Conservation (phyloP, 2,113 vertebrate genomes). For the Eulemur macaco region DNA sequence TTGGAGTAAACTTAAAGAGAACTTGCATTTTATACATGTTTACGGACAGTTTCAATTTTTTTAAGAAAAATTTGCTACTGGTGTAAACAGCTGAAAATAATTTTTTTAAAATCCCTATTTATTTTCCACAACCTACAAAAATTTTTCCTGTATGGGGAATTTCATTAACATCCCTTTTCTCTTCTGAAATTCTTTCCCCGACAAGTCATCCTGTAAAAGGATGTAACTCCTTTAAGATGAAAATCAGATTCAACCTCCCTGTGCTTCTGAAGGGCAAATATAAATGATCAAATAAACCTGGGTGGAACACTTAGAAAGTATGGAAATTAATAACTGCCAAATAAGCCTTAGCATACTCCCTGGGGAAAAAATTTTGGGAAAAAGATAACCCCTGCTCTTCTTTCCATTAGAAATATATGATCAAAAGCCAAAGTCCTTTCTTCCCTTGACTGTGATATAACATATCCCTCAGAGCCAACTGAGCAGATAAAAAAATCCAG, state of each 20-base stretch:
- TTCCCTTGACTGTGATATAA: background rate
- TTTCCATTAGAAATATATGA: background rate
- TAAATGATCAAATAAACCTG: background rate
- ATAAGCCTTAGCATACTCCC: background rate
- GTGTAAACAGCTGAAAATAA: background rate
- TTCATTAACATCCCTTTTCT: background rate
- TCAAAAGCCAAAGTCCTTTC: background rate
- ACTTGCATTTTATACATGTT: background rate
- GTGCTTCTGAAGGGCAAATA: background rate
- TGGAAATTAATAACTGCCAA: background rate
- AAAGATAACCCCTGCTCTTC: background rate
- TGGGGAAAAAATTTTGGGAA: background rate
- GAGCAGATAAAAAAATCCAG: background rate
- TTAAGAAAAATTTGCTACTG: background rate
- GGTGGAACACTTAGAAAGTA: background rate
- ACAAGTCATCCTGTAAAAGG: background rate
- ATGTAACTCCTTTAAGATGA: background rate
- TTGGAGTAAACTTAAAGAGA: background rate
- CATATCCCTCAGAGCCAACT: background rate
- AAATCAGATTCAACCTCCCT: background rate
- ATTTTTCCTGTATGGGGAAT: background rate
- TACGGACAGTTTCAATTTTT: background rate
- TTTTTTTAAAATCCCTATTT: background rate
- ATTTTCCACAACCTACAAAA: background rate
- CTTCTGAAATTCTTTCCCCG: background rate